Conservation (phyloP, 1,140 invertebrate species). For the Cephus cinctus region DNA sequence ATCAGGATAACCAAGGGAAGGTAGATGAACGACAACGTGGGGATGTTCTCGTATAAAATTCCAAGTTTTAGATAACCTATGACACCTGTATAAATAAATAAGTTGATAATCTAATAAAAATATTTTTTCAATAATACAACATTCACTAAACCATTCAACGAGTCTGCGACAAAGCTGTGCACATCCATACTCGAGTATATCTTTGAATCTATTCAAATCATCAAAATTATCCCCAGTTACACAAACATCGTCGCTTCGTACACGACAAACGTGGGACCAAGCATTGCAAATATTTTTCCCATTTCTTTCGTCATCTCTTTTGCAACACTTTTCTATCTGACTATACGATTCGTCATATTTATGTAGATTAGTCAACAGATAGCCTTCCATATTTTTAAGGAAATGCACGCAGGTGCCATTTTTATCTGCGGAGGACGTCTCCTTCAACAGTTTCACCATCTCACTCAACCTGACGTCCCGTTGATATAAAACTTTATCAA, state of each 20-base stretch:
- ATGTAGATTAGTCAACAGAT: too few species aligned
- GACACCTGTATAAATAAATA: conserved; percentile 12
- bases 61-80: conserved; percentile 19
- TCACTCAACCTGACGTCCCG: conserved; percentile 5
- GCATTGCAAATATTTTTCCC: too few species aligned
- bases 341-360: background rate
- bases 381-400: too few species aligned
- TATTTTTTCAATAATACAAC: background rate
- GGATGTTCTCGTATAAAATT: background rate
- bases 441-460: too few species aligned
- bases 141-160: conserved; percentile 15
- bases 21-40: conserved; percentile 20
- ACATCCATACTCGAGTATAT: conserved; percentile 10
- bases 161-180: conserved; percentile 16
- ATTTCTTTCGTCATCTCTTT: background rate
- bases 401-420: too few species aligned
- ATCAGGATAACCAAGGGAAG: conserved; percentile 17
- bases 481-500: conserved; percentile 7
- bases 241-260: too few species aligned
- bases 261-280: background rate
- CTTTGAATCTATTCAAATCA: conserved; percentile 14
- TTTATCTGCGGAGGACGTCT: too few species aligned
- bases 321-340: background rate
- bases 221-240: conserved; percentile 10
- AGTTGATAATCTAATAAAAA: background rate